Base-by-base conservation (phyloP, 2,797 vertebrate genomes). In the Denticeps clupeoides region DNA sequence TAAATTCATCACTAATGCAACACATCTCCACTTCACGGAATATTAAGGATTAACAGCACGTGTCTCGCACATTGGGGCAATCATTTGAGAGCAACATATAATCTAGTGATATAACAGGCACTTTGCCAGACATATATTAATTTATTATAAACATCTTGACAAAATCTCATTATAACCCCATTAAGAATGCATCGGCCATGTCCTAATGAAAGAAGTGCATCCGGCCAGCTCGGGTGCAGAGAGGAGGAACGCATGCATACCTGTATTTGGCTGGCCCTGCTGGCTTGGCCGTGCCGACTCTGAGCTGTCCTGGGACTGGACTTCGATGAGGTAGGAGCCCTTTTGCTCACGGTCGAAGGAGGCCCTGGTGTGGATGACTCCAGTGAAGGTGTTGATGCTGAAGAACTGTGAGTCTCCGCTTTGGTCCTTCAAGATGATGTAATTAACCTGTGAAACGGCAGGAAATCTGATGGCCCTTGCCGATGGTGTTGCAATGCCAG, bases 281-380 rank as follows among this genome's bases (percentile, higher is more conserved):
- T 85, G 79, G 8, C 88, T 82, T 1, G 84, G 80, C 21, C 87
- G 74, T 8, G 86, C 75, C 1, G 89, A 91, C 70, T 87, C 85
- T 0, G 87, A 81, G 47, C 82, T 79, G 41, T 93, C 90, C 72
- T 85, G 85, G 1, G 89, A 90, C 57, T 90, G 89, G 43, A 91
- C 81, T 70, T 91, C 87, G 47, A 93, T 87, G 51, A 93, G 72
- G 52, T 90, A 93, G 4, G 88, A 89, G 3, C 81, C 73, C 59
- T 84, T 89, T 75, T 86, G 85, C 71, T 93, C 90, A n/a, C 89
- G 83, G 69, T 93, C 89, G 56, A 91, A 89, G 41, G 82, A 80
- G 25, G 78, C 72, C 0, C 35, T 67, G 0, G 86, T 90, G 37
- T 66, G 76, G 55, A 91, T 78, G 59, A 80, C 62, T 23, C 89